Evolutionary conservation across 2,797 vertebrate genomes (phyloP), one percentile per base, ranked within the genome.

Genomic region (Rhinatrema bivittatum): DNA sequence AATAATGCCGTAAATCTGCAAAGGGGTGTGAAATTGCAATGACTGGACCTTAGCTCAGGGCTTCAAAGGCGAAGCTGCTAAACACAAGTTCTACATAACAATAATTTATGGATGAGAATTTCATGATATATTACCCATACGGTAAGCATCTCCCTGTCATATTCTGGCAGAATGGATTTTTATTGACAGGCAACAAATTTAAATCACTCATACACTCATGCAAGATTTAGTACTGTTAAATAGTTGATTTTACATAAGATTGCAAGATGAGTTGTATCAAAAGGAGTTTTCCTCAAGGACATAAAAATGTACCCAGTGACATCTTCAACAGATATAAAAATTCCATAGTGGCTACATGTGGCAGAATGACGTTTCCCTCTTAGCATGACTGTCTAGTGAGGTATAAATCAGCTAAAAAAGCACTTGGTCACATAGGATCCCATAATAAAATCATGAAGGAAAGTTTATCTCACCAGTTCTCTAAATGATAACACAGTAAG

Each of bases 1-100:
- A 17, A 35, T 61, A 33, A 24, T 54, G 12, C 17, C 10, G 0
- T 12, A 25, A 30, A 22, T 36, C 23, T 50, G 16, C 36, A 38
- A 16, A 38, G 19, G 6, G 20, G 12, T 24, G 16, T 39, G 27
- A 36, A 7, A 53, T 41, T 10, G 30, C 10, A 21, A 16, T 19
- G 29, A 25, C 12, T 55, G 16, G 3, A 10, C 1, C 12, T 40
- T 39, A 42, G 10, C 31, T 39, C 36, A 36, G 32, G 42, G 29
- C 32, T 25, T 11, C 20, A 14, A 19, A 20, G 12, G 5, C 4
- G 19, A 39, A 25, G n/a, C 1, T 16, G 20, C 1, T n/a, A n/a
- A n/a, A 10, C 3, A 7, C 2, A 7, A 2, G 0, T 1, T 3
- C 13, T n/a, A 13, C 1, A 9, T 29, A 20, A n/a, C 6, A 18